A percentile compares a stretch with the other conserved stretches of the same genome.
These are phyloP conservation scores for Opisthograptis luteolata DNA, from an alignment of 2,888 invertebrate genomes.

Conservation along the genomic window DNA sequence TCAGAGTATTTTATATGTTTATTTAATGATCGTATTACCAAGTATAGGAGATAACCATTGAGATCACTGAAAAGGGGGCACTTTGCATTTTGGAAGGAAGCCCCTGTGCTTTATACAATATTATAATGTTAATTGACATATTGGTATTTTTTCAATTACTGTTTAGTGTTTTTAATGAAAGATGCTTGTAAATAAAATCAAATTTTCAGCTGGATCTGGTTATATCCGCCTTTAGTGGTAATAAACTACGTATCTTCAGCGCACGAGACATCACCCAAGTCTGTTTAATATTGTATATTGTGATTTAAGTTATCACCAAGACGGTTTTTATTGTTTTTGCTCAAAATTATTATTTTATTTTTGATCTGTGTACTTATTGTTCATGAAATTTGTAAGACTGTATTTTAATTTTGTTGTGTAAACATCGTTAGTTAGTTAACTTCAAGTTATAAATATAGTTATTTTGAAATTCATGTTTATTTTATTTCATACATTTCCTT, in stretches of 20 bases:
- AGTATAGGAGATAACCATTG: too few relatives aligned
- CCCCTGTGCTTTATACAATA: too few relatives aligned
- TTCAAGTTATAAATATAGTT: constrained; percentile 82
- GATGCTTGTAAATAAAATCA: too few relatives aligned
- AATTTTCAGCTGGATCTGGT: too few relatives aligned
- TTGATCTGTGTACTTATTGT: constrained; percentile 80
- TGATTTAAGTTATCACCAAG: constrained; percentile 74
- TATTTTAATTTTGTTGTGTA: constrained; percentile 81
- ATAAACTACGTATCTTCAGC: constrained; percentile 38
- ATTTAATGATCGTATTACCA: too few relatives aligned
- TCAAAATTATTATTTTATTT: constrained; percentile 41
- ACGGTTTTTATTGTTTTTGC: constrained; percentile 47
- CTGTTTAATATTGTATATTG: constrained; percentile 66
- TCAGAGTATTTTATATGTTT: too few relatives aligned
- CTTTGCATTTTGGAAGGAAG: too few relatives aligned
- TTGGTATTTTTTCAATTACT: too few relatives aligned
- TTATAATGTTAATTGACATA: too few relatives aligned
- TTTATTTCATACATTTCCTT: too few relatives aligned
- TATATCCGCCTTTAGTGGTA: neutral
- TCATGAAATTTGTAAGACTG: constrained; percentile 83
- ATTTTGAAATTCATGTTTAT: constrained; percentile 36
- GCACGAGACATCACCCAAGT: constrained; percentile 57
- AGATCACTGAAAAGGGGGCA: too few relatives aligned
- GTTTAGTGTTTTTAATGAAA: too few relatives aligned
- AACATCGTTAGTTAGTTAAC: constrained; percentile 78